Evolutionary conservation across 2,113 vertebrate genomes (phyloP).

Genomic region (Felis chaus): DNA sequence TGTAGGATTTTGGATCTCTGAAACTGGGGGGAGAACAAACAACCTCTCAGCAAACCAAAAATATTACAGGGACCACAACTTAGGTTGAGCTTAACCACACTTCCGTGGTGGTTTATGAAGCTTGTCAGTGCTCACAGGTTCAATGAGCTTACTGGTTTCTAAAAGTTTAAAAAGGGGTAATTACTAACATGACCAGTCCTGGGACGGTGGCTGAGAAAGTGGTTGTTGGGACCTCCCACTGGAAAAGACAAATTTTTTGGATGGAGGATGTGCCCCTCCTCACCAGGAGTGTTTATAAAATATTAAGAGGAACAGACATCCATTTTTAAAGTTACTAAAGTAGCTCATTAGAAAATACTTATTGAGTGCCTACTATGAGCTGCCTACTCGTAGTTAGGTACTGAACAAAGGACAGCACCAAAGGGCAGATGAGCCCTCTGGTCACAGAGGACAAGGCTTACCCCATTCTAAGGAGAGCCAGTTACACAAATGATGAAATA

Average conservation of each 20-base stretch:
- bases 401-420: neutral
- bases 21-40: neutral
- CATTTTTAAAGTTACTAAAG: neutral
- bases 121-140: conserved; percentile 49
- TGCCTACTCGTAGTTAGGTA: neutral
- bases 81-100: conserved; percentile 12
- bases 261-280: neutral
- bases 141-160: conserved; percentile 1
- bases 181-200: neutral
- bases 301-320: neutral
- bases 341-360: neutral
- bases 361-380: neutral
- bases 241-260: neutral
- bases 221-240: neutral
- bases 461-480: neutral
- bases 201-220: neutral
- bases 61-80: neutral
- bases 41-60: conserved; percentile 52
- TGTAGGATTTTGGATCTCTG: neutral
- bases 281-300: neutral
- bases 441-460: neutral
- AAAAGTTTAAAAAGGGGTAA: conserved; percentile 14
- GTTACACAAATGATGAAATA: neutral
- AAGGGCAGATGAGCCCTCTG: neutral
- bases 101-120: neutral